phyloP scores from a whole-genome alignment of 2,888 invertebrate species.

The Nomada hirtipes region DNA sequence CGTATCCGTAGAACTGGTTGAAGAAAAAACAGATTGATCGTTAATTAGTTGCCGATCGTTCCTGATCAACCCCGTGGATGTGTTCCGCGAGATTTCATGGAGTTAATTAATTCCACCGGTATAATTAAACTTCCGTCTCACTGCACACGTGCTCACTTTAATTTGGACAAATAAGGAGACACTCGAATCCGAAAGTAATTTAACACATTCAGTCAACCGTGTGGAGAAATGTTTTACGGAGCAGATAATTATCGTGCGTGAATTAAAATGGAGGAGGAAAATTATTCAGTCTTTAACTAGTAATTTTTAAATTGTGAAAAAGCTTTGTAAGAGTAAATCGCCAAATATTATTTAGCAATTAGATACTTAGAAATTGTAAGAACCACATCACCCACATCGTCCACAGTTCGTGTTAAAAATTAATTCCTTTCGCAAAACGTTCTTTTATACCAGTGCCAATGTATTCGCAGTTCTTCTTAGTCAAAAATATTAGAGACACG shows the following conservation, averaged over 20 bases:
- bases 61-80: constrained; percentile 32
- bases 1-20: not conserved
- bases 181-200: constrained; percentile 34
- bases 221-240: not conserved
- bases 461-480: no score
- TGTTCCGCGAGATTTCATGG: constrained; percentile 55
- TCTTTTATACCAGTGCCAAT: no score
- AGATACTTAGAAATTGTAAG: no score
- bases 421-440: no score
- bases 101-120: constrained; percentile 59
- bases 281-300: not conserved
- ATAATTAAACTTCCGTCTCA: constrained; percentile 59
- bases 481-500: no score
- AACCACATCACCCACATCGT: no score
- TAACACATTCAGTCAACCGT: not conserved
- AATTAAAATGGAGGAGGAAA: not conserved
- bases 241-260: not conserved
- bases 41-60: constrained; percentile 62
- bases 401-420: no score
- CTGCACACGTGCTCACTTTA: constrained; percentile 34
- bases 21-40: constrained; percentile 51
- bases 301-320: no score
- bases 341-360: no score
- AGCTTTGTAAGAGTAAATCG: no score
- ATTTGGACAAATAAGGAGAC: constrained; percentile 56